phyloP scores from a whole-genome alignment of 2,797 vertebrate species.

The Hyperoplus lanceolatus region DNA sequence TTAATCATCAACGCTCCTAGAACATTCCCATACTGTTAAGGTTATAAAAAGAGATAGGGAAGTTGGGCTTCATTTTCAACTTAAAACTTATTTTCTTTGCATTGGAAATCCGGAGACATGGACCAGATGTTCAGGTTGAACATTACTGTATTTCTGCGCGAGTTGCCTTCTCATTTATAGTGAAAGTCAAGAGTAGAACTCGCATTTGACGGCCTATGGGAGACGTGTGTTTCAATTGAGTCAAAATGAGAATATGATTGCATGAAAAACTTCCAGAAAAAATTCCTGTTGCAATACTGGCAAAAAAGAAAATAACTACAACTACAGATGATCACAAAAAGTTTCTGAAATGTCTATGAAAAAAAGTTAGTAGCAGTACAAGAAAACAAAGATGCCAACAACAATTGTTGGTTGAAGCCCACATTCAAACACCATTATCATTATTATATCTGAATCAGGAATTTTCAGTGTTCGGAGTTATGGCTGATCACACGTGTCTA shows the following conservation, averaged over 20 bases:
- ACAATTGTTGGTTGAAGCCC: background rate
- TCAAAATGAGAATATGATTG: background rate
- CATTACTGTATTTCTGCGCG: too few species aligned
- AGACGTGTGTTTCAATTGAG: background rate
- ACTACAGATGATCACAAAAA: background rate
- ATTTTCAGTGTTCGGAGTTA: background rate
- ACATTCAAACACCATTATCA: slow-evolving; percentile 2
- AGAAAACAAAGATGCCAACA: background rate
- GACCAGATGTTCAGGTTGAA: background rate
- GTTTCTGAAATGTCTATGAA: background rate
- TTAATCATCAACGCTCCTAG: background rate
- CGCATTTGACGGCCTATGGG: background rate
- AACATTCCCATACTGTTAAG: background rate
- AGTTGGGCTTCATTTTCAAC: background rate
- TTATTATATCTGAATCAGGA: background rate
- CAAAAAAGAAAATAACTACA: background rate
- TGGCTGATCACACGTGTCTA: background rate
- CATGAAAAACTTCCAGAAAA: background rate
- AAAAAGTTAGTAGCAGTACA: background rate
- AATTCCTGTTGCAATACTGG: background rate
- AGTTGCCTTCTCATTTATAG: background rate
- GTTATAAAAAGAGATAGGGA: slow-evolving; percentile 3
- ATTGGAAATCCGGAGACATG: background rate
- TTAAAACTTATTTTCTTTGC: slow-evolving; percentile 10
- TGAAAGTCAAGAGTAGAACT: background rate